Evolutionary conservation across 2,797 vertebrate genomes (phyloP).

Genomic region (Miichthys miiuy): DNA sequence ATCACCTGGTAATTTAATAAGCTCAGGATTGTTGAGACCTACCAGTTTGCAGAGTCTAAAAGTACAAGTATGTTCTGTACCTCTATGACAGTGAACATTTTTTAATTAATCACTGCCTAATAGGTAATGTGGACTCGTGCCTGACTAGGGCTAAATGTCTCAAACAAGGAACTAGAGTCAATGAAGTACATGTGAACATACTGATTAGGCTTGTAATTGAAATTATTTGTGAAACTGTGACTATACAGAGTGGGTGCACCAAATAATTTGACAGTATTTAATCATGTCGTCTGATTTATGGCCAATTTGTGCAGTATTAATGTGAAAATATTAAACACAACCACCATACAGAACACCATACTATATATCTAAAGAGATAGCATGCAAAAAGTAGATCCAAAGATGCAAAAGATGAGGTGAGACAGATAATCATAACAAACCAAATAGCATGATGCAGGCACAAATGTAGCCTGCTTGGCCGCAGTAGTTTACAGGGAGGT

Average conservation of each 20-base stretch:
- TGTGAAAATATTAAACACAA: background rate
- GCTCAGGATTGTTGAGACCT: background rate
- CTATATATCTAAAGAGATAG: too few species aligned
- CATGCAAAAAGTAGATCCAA: background rate
- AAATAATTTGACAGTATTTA: background rate
- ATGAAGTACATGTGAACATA: background rate
- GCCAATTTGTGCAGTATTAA: background rate
- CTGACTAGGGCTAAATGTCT: background rate
- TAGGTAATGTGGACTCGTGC: background rate
- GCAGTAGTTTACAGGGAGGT: background rate
- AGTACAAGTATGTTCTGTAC: background rate
- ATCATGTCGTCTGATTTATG: background rate
- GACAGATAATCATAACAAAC: background rate
- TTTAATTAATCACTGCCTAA: conserved; percentile 5
- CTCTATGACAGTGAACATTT: background rate
- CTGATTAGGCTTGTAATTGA: background rate
- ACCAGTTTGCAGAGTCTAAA: background rate
- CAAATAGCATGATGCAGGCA: background rate
- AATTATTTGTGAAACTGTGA: background rate
- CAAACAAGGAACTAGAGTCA: background rate
- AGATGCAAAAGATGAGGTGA: background rate
- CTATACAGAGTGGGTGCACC: too few species aligned
- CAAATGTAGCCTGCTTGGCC: background rate
- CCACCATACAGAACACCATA: background rate
- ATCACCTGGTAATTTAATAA: background rate